phyloP scores from a whole-genome alignment of 2,113 vertebrate genomes.

The Scomber japonicus region DNA sequence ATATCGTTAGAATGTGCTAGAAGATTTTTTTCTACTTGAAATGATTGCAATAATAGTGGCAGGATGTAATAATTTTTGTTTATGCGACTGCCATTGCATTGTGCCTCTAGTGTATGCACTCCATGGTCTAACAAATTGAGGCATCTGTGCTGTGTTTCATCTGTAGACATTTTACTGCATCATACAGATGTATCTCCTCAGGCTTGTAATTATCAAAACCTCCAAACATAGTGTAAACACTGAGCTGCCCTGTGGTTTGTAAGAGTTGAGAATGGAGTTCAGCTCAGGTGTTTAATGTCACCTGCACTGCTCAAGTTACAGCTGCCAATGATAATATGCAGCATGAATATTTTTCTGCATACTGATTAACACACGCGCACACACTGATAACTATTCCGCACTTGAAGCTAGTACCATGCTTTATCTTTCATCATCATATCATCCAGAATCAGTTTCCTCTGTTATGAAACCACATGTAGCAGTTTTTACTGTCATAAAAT shows the following conservation, averaged over 20 bases:
- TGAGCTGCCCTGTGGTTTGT: slow-evolving; percentile 12
- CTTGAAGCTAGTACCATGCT: background rate
- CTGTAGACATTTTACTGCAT: slow-evolving; percentile 9
- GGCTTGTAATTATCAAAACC: slow-evolving; percentile 33
- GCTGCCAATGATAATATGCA: background rate
- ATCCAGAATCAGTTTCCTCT: slow-evolving; percentile 12
- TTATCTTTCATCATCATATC: slow-evolving; percentile 37
- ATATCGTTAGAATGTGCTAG: background rate
- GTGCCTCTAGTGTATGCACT: background rate
- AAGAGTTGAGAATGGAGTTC: background rate
- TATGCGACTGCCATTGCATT: background rate
- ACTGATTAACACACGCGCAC: slow-evolving; percentile 1
- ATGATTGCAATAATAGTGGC: background rate
- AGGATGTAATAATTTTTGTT: background rate
- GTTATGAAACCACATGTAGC: slow-evolving; percentile 33
- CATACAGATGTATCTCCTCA: slow-evolving; percentile 17
- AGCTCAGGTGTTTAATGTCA: background rate
- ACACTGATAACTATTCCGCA: slow-evolving; percentile 1
- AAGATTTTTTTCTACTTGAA: background rate
- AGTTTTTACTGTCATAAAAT: slow-evolving; percentile 42
- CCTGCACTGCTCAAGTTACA: background rate
- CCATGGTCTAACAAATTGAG: background rate
- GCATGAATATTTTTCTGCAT: background rate
- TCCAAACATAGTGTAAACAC: slow-evolving; percentile 14
- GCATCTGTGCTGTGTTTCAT: slow-evolving; percentile 2